phyloP scores from a whole-genome alignment of 2,113 vertebrate species.

The Pavo muticus region DNA sequence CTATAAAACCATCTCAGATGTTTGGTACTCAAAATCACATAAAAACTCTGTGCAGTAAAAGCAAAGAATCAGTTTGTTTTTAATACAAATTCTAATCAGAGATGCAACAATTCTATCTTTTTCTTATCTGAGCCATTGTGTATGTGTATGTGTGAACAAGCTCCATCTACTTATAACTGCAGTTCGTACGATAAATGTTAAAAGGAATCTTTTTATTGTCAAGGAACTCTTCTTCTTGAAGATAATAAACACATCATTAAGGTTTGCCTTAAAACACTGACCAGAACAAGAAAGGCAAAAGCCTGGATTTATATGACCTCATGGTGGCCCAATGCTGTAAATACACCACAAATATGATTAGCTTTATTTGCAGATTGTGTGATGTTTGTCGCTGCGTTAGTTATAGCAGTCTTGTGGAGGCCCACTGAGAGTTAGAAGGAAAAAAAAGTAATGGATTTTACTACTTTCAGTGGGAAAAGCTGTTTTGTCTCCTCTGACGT shows the following conservation, averaged over 20 bases:
- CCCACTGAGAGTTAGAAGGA: neutral
- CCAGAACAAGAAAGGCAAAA: neutral
- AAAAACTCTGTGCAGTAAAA: neutral
- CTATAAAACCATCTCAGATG: neutral
- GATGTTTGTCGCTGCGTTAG: neutral
- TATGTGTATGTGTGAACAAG: neutral
- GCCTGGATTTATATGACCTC: neutral
- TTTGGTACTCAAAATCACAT: neutral
- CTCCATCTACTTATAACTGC: neutral
- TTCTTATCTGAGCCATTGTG: neutral
- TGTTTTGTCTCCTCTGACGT: neutral
- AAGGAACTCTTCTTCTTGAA: neutral
- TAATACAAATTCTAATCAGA: constrained; percentile 6
- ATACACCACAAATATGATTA: neutral
- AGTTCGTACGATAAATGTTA: neutral
- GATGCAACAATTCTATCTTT: neutral
- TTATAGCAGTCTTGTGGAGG: neutral
- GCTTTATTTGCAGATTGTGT: neutral
- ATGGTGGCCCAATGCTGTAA: neutral
- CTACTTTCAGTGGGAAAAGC: neutral
- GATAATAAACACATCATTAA: neutral
- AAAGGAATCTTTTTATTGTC: neutral
- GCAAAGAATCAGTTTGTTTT: neutral
- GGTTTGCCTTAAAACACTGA: neutral
- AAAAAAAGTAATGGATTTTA: neutral